Conservation (phyloP, 2,113 vertebrate species). For the Illadopsis cleaveri region DNA sequence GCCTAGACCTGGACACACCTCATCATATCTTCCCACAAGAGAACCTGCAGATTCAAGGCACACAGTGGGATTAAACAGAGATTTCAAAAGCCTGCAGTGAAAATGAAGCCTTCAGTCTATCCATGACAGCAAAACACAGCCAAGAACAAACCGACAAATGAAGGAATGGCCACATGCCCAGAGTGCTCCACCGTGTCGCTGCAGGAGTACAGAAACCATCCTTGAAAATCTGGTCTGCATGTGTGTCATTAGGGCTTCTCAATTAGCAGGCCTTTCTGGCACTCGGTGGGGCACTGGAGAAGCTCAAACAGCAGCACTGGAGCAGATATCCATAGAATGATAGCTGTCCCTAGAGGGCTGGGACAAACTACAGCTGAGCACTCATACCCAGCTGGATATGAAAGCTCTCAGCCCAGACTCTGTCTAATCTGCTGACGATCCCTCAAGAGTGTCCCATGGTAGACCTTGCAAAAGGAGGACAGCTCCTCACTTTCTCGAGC, state of each 20-base stretch:
- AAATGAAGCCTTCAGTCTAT: slow-evolving; percentile 26
- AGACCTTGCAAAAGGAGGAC: not conserved
- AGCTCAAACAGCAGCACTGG: not conserved
- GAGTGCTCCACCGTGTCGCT: not conserved
- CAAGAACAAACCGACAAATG: slow-evolving; percentile 9
- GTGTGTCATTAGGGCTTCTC: not conserved
- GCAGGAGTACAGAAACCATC: slow-evolving; percentile 11
- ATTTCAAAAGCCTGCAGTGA: slow-evolving; percentile 30
- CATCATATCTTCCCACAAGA: not conserved
- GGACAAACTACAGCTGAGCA: not conserved
- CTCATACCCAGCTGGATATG: not conserved
- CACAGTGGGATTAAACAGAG: not conserved
- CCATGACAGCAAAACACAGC: slow-evolving; percentile 13
- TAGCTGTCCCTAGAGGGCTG: not conserved
- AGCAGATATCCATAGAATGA: not conserved
- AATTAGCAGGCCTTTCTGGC: slow-evolving; percentile 30
- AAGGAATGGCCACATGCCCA: slow-evolving; percentile 51
- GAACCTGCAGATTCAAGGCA: not conserved
- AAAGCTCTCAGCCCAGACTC: not conserved
- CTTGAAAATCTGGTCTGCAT: slow-evolving; percentile 4
- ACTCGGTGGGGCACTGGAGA: not conserved
- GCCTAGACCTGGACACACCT: not conserved
- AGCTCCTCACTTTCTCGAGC: not conserved
- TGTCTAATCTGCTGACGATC: not conserved
- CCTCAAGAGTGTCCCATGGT: fast-evolving